A percentile compares a stretch with the other conserved stretches of the same genome.
Conservation (phyloP, 2,888 invertebrate species). For the Pegoplata infirma region DNA sequence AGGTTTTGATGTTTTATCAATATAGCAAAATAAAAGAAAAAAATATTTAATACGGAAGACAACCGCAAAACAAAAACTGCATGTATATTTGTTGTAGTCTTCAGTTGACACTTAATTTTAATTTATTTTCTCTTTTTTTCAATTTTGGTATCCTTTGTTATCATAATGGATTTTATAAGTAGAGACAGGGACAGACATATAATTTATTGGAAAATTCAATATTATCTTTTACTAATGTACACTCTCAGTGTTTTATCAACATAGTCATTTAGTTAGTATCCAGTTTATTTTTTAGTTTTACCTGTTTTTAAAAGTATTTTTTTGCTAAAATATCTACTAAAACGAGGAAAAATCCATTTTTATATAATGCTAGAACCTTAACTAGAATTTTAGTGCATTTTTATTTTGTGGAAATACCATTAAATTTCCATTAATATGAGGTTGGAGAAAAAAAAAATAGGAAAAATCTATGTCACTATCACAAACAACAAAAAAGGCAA, state of each 20-base stretch:
- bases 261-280: too few species aligned
- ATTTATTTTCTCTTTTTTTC: neutral
- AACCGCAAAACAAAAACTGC: neutral
- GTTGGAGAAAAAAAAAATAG: too few species aligned
- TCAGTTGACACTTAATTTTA: neutral
- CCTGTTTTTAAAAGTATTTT: too few species aligned
- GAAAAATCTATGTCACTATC: conserved; percentile 22
- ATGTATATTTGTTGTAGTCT: neutral
- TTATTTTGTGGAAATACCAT: conserved; percentile 24
- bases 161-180: neutral
- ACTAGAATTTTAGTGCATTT: too few species aligned
- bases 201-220: neutral
- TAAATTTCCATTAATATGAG: conserved; percentile 35
- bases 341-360: neutral
- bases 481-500: too few species aligned
- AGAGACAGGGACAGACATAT: too few species aligned
- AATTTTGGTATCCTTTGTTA: neutral
- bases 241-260: too few species aligned
- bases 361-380: too few species aligned
- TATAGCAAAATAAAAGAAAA: too few species aligned
- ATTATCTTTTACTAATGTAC: too few species aligned
- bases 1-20: too few species aligned
- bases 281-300: too few species aligned
- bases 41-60: neutral
- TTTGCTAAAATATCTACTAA: neutral